Evolutionary conservation across 2,113 vertebrate genomes (phyloP).

Genomic region (Odocoileus virginianus): DNA sequence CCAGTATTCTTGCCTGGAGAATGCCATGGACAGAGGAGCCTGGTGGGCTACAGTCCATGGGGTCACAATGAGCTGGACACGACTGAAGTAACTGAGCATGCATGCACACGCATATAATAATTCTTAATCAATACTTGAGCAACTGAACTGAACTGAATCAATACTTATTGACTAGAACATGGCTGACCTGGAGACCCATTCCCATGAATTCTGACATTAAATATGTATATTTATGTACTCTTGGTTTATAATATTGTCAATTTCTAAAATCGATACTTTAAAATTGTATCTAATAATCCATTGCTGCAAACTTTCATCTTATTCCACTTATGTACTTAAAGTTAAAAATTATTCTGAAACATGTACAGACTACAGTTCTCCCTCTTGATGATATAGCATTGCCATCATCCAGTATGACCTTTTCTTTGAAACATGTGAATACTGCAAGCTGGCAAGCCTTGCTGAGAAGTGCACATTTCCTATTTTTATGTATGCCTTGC

Average conservation of each 20-base stretch:
- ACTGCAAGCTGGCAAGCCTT: not conserved
- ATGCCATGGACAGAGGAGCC: not conserved
- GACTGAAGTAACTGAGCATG: not conserved
- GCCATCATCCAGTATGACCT: not conserved
- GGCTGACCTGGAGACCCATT: not conserved
- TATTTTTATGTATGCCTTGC: not conserved
- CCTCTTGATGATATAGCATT: not conserved
- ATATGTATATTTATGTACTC: not conserved
- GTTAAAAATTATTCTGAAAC: not conserved
- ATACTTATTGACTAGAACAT: slow-evolving; percentile 31
- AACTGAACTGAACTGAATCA: not conserved
- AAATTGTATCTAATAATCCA: not conserved
- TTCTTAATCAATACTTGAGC: slow-evolving; percentile 17
- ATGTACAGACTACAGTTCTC: not conserved
- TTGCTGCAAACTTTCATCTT: not conserved
- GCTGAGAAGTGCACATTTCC: slow-evolving; percentile 26
- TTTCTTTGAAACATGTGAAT: not conserved
- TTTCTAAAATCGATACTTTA: slow-evolving; percentile 1
- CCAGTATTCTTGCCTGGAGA: not conserved
- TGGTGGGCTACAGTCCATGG: not conserved
- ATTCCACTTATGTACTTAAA: not conserved
- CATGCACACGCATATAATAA: not conserved
- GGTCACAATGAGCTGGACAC: not conserved
- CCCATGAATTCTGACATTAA: not conserved
- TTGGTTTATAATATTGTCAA: not conserved